Evolutionary conservation across 2,888 invertebrate species (phyloP), one percentile per base, ranked within the genome.

Genomic region (Chymomyza fuscimana): DNA sequence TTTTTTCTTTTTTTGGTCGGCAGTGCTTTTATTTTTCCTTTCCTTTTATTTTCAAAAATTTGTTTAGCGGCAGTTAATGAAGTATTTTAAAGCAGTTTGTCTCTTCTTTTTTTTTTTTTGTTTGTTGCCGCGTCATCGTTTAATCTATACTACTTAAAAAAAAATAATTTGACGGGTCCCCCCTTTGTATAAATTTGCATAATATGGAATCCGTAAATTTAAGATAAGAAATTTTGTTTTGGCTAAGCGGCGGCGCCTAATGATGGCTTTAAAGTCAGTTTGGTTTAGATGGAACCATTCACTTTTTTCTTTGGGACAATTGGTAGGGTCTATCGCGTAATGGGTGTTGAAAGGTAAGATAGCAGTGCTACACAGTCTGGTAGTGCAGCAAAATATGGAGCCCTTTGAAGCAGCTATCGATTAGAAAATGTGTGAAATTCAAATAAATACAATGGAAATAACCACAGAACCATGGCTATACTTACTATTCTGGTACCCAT

Each of bases 21-120:
- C 40, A 46, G 40, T 46, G 40, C 40, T 46, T 46, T 46, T 46
- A 46, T 46, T 46, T 46, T 46, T 46, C 40, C 40, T 46, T 46
- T 46, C 40, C 12, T 46, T 46, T 46, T 46, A 46, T 46, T 46
- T 46, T 46, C 40, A 46, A 46, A 15, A 46, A 46, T 46, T 46
- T 46, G 12, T 46, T 46, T 46, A 40, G 40, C 40, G 40, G 40
- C 40, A 56, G 68, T 74, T 86, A 86, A 82, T 86, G 67, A 83
- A 81, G 86, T 79, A 81, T 79, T 75, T 86, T 76, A 61, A 72
- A 56, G 58, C 71, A 73, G 74, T 64, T 83, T 71, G 64, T 63
- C 46, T 32, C 12, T 3, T n/a, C 19, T 54, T 4, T 16, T 16
- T 19, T 54, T 54, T 51, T 7, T 51, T 51, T n/a, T 51, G 51